phyloP scores from a whole-genome alignment of 2,797 vertebrate species.

The Telmatherina bonti region DNA sequence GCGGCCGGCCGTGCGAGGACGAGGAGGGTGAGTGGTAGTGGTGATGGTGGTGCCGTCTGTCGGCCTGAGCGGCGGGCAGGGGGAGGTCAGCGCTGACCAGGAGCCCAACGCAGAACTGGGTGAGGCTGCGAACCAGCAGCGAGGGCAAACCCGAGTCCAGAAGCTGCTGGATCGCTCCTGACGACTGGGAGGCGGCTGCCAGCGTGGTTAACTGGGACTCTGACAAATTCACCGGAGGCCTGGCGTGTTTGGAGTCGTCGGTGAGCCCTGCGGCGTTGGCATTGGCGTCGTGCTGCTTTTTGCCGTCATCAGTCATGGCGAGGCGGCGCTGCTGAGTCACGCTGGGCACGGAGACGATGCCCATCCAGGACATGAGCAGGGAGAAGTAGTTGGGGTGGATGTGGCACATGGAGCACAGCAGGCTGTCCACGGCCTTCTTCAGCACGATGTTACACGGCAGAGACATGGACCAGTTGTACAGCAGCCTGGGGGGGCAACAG shows the following conservation, averaged over 20 bases:
- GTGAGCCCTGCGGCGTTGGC: slow-evolving; percentile 86
- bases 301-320: slow-evolving; percentile 97
- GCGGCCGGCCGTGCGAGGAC: slow-evolving; percentile 80
- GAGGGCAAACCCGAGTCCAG: slow-evolving; percentile 95
- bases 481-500: slow-evolving; percentile 79
- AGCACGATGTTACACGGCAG: slow-evolving; percentile 95
- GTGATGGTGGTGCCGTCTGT: slow-evolving; percentile 88
- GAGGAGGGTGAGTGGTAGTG: slow-evolving; percentile 77
- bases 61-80: slow-evolving; percentile 84
- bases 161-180: slow-evolving; percentile 95
- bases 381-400: slow-evolving; percentile 99
- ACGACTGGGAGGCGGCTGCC: slow-evolving; percentile 96
- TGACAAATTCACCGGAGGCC: slow-evolving; percentile 88
- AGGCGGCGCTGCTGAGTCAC: slow-evolving; percentile 87
- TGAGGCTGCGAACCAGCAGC: slow-evolving; percentile 93
- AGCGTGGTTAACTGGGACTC: slow-evolving; percentile 95
- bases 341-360: slow-evolving; percentile 87
- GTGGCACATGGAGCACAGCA: slow-evolving; percentile 98
- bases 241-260: slow-evolving; percentile 96
- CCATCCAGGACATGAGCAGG: slow-evolving; percentile 99
- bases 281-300: slow-evolving; percentile 90
- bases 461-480: slow-evolving; percentile 99
- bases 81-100: slow-evolving; percentile 89
- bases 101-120: slow-evolving; percentile 92
- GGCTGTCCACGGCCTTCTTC: slow-evolving; percentile 98